Evolutionary conservation across 2,797 vertebrate genomes (phyloP).

Genomic region (Anas flavirostris): DNA sequence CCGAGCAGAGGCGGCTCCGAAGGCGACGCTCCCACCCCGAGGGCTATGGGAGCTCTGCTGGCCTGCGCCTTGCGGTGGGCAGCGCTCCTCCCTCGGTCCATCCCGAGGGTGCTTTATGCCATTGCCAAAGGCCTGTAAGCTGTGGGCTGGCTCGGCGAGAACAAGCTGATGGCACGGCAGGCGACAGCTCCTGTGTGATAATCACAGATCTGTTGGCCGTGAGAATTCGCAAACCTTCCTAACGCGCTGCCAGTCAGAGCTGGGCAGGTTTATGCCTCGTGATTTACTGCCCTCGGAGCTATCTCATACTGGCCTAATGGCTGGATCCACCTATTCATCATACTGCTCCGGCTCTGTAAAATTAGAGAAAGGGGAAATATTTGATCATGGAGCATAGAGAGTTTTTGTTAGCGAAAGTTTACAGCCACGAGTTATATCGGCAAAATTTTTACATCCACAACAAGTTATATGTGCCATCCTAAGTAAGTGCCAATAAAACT

Average conservation of each 20-base stretch:
- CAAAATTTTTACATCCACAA: neutral
- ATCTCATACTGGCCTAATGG: neutral
- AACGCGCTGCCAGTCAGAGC: neutral
- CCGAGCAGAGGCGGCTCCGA: neutral
- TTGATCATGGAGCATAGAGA: neutral
- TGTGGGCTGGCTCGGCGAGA: neutral
- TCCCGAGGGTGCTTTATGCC: neutral
- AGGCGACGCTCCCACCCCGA: neutral
- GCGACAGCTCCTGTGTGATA: neutral
- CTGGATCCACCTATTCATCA: neutral
- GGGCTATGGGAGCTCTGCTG: neutral
- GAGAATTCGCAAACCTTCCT: neutral
- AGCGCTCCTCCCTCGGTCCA: neutral
- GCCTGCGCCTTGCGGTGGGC: neutral
- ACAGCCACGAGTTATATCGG: neutral
- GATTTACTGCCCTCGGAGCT: neutral
- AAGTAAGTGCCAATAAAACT: neutral
- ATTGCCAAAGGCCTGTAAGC: neutral
- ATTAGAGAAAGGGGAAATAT: conserved; percentile 10
- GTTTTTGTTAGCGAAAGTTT: conserved; percentile 36
- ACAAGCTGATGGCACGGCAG: neutral
- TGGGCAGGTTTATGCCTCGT: neutral
- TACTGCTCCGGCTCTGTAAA: neutral
- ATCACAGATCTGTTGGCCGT: neutral
- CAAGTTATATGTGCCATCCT: neutral